Evolutionary conservation across 1,140 invertebrate genomes (phyloP).

Genomic region (Hyphantria cunea): DNA sequence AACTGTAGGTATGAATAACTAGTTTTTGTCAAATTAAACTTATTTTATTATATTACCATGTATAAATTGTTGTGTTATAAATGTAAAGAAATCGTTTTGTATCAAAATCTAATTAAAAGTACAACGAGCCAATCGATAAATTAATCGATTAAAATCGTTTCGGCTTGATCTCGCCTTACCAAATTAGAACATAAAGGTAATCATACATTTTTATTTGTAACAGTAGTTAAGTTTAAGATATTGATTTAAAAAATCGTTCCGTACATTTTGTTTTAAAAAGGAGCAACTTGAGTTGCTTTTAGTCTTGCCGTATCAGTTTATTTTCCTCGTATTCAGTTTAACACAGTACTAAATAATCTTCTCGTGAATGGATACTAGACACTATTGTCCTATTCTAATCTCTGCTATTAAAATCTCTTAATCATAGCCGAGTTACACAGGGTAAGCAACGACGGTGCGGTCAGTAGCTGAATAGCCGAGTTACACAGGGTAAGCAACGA

Average conservation of each 20-base stretch:
- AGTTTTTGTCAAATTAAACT: conserved; percentile 8
- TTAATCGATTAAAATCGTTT: conserved; percentile 51
- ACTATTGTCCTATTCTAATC: not conserved
- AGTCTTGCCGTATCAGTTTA: too few relatives aligned
- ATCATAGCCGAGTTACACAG: too few relatives aligned
- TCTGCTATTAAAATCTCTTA: too few relatives aligned
- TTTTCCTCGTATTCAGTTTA: too few relatives aligned
- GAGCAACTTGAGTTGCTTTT: not conserved
- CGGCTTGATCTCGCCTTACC: conserved; percentile 40
- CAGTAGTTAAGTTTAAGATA: conserved; percentile 14
- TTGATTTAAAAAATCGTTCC: conserved; percentile 8
- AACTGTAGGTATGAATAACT: too few relatives aligned
- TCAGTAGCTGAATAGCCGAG: too few relatives aligned
- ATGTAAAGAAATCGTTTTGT: conserved; percentile 27
- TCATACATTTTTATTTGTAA: conserved; percentile 29
- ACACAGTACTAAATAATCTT: conserved; percentile 7
- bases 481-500: too few relatives aligned
- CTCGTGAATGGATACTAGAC: not conserved
- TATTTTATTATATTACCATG: conserved; percentile 23
- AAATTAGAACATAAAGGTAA: conserved; percentile 42
- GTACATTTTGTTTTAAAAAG: conserved; percentile 5
- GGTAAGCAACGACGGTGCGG: too few relatives aligned
- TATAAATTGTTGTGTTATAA: conserved; percentile 19
- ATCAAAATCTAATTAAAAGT: conserved; percentile 54
- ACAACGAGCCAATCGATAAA: conserved; percentile 51